Base-by-base conservation (phyloP, 2,113 vertebrate genomes). In the Corythaixoides concolor region DNA sequence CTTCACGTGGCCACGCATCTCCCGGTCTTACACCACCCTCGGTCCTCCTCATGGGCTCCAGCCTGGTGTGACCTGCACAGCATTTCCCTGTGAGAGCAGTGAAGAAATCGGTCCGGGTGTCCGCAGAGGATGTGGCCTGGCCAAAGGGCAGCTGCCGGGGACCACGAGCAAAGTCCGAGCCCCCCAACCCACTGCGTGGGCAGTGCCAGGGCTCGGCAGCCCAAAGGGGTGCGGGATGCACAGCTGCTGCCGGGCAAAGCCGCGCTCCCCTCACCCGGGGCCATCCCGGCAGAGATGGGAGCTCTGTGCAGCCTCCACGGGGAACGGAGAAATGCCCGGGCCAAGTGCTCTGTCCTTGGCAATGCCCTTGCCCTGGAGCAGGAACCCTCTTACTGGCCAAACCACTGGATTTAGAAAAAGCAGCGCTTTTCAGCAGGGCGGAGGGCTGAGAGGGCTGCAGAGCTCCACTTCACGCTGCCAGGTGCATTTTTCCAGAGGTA, bases 21-120 rank as follows among this genome's bases (percentile, higher is more conserved):
- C 63, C 73, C 2, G 8, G 24, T 33, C 62, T 35, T 56, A 18
- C 5, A 6, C 50, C 1, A 1, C 43, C 56, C 62, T 45, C 0
- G 0, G 28, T 6, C 45, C 33, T 50, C 66, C 19, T 5, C 1
- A 22, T 1, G 27, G 30, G 49, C 41, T 53, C 26, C 2, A 0
- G 32, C 39, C 70, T 17, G 0, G 0, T 39, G 47, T 21, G 43
- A 17, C 49, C 59, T 24, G 11, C 60, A 2, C 52, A 21, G 22
- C 1, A 15, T 50, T 50, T 22, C 4, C 27, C 32, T 11, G 9
- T 4, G 67, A 58, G 35, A 21, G 9, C 13, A 13, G 24, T 4
- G 6, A 26, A 60, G 52, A 13, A 12, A 22, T 6, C 1, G 6
- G n/a, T 23, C 32, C 3, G 52, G 12, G 39, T 3, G 30, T 11